These are phyloP conservation scores for Brachyistius frenatus DNA, from an alignment of 2,113 vertebrate genomes.

Conservation along the genomic window DNA sequence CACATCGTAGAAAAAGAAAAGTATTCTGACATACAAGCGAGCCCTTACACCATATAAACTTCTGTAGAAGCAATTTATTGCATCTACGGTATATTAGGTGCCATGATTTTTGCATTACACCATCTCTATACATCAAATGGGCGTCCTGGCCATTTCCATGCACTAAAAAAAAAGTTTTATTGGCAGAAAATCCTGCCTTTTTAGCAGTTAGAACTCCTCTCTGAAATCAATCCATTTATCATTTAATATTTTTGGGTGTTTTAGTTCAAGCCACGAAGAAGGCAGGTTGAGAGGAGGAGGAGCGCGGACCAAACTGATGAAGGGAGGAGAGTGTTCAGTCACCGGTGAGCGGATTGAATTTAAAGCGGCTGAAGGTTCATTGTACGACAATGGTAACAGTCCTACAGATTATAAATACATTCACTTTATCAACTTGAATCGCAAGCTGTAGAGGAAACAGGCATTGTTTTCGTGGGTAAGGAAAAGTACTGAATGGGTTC, in stretches of 20 bases:
- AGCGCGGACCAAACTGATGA: not conserved
- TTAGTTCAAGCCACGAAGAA: not conserved
- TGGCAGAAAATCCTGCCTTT: constrained; percentile 12
- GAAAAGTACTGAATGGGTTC: not conserved
- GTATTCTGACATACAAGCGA: not conserved
- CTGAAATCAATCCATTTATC: constrained; percentile 24
- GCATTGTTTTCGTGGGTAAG: not conserved
- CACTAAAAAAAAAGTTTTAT: constrained; percentile 13
- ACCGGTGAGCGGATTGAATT: not conserved
- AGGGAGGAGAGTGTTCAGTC: not conserved
- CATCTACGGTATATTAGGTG: constrained; percentile 24
- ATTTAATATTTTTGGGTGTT: constrained; percentile 7
- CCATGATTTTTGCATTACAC: constrained; percentile 53
- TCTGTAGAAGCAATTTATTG: constrained; percentile 31
- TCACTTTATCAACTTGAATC: not conserved
- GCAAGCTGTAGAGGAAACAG: not conserved
- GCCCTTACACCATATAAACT: constrained; percentile 24
- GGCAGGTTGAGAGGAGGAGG: not conserved
- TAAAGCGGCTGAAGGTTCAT: not conserved
- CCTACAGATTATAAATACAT: not conserved
- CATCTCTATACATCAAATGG: constrained; percentile 31
- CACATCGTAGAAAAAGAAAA: not conserved
- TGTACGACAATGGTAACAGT: not conserved
- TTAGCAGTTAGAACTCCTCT: constrained; percentile 8
- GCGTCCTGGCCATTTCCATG: constrained; percentile 22